Evolutionary conservation across 2,797 vertebrate species (phyloP).

Genomic region (Poeciliopsis presidionis): DNA sequence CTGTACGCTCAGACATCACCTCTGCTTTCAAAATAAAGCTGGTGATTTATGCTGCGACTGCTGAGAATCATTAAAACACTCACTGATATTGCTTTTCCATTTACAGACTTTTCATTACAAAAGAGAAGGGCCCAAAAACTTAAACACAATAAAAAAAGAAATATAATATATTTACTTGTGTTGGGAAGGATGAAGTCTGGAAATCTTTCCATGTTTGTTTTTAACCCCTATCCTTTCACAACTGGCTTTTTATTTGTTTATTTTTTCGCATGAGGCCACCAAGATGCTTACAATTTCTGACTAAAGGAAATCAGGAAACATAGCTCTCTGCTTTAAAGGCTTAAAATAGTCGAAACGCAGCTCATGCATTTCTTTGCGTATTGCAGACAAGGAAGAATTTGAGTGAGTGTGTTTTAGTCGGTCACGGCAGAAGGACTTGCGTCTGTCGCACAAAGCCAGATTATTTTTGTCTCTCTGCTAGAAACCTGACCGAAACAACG

Average conservation of each 20-base stretch:
- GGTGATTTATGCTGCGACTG: slow-evolving; percentile 54
- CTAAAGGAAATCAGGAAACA: slow-evolving; percentile 72
- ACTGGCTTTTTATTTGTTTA: slow-evolving; percentile 7
- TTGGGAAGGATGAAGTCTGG: slow-evolving; percentile 18
- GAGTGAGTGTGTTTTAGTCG: slow-evolving; percentile 33
- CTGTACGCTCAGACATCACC: slow-evolving; percentile 52
- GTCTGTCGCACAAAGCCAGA: slow-evolving; percentile 64
- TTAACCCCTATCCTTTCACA: slow-evolving; percentile 27
- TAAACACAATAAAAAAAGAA: slow-evolving; percentile 57
- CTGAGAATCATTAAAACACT: slow-evolving; percentile 56
- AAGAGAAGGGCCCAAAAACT: slow-evolving; percentile 62
- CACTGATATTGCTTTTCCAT: slow-evolving; percentile 76
- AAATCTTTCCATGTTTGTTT: slow-evolving; percentile 16
- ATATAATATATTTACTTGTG: slow-evolving; percentile 52
- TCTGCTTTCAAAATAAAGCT: slow-evolving; percentile 74
- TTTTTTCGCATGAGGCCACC: slow-evolving; percentile 49
- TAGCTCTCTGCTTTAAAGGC: slow-evolving; percentile 77
- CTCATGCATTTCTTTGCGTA: slow-evolving; percentile 86
- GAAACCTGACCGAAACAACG: slow-evolving; percentile 46
- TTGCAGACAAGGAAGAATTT: slow-evolving; percentile 80
- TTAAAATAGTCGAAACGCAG: slow-evolving; percentile 82
- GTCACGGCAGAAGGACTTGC: slow-evolving; percentile 50
- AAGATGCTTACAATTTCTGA: slow-evolving; percentile 75
- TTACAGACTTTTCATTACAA: slow-evolving; percentile 62
- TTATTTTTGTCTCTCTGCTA: slow-evolving; percentile 58